Evolutionary conservation across 2,888 invertebrate genomes (phyloP), one percentile per base, ranked within the genome.

Genomic region (Cybosia mesomella): DNA sequence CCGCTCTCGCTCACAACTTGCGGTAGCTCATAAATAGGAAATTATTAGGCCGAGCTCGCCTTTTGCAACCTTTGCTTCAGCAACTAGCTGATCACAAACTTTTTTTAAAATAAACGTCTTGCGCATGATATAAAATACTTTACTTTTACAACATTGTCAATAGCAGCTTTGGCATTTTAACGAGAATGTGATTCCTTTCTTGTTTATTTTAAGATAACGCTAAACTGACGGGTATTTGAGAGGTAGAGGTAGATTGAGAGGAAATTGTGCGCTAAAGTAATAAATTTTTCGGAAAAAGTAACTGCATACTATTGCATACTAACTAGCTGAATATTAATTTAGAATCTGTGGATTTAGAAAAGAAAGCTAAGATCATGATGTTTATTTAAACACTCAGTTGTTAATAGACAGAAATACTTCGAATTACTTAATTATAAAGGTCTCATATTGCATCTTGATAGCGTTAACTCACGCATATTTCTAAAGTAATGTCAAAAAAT

Each of bases 71-170:
- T 88, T 87, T 85, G 80, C 83, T 73, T 73, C 73, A 80, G 83
- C 79, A 85, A 88, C 90, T 88, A 89, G 86, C 83, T 86, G 87
- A 89, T 89, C 84, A 84, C 80, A 81, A 84, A 84, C 79, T 85
- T 85, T 90, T 92, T 92, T 92, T 91, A 89, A 92, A 92, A 91
- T 90, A 88, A 90, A 89, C 75, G 90, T 91, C 91, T 79, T 80
- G 67, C 72, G 83, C 91, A 91, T 83, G 89, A n/a, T n/a, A n/a
- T n/a, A 88, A 89, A 87, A 68, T 57, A 64, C 66, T 70, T 67
- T 58, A 22, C 75, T 79, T 55, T 89, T 89, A 89, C 86, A 81
- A 87, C 72, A 76, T 78, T 89, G 88, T 89, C 87, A 87, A 39
- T 10, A 58, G 21, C 58, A 72, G 64, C 18, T 58, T 22, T 18